Evolutionary conservation across 2,797 vertebrate species (phyloP), one percentile per base, ranked within the genome.

Genomic region (Propithecus perrieri): DNA sequence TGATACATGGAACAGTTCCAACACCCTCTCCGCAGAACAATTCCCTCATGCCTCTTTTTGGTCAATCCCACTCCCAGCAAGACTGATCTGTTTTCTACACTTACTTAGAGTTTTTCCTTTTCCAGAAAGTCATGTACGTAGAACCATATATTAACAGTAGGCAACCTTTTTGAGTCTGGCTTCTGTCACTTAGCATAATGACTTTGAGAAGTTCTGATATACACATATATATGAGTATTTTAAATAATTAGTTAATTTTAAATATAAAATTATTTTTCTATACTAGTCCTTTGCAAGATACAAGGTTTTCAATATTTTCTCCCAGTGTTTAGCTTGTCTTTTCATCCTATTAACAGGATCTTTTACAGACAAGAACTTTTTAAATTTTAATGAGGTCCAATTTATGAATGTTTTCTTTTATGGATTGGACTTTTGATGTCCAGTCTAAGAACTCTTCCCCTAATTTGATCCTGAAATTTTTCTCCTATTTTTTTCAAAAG

Each of bases 321-420:
- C 18, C n/a, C 33, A 57, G 26, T 90, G 20, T 22, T 0, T 71
- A 12, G 48, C 12, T 86, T 89, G 18, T 43, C 48, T 89, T 94
- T 76, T 79, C 41, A 83, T 83, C 65, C 41, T 35, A 8, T 59
- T 69, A 59, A 78, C 22, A 72, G 26, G 18, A 28, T 61, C 35
- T 67, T 94, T 87, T 63, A 94, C 26, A 89, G 67, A 94, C 79
- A 41, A 92, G 78, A 74, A 75, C 24, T 35, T 76, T 53, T n/a
- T 11, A 48, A 48, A 41, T 75, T 89, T 95, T 92, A 92, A 86
- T 85, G 41, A 46, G 43, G 69, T 86, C 53, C 26, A 94, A 28
- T 74, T 83, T 89, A 72, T 78, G 69, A 86, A 46, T 78, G 43
- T 89, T 95, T 69, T 43, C 80, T 83, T 83, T 94, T 72, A 53